A percentile compares a stretch with the other conserved stretches of the same genome.
These are phyloP conservation scores for Monomorium pharaonis DNA, from an alignment of 1,140 invertebrate genomes.

Conservation along the genomic window DNA sequence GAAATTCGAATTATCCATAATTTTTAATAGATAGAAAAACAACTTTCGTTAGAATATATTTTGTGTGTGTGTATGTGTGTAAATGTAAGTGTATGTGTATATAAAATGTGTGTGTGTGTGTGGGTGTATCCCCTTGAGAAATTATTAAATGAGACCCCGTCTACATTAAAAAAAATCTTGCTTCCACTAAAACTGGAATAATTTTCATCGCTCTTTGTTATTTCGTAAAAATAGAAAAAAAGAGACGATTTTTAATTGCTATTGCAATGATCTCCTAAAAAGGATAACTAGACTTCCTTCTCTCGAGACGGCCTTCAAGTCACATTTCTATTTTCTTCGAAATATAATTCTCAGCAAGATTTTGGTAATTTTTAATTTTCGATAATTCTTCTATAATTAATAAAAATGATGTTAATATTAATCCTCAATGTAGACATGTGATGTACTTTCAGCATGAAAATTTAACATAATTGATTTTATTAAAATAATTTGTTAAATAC, in stretches of 20 bases:
- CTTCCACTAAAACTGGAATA: slow-evolving; percentile 85
- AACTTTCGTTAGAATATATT: slow-evolving; percentile 64
- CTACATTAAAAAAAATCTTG: slow-evolving; percentile 76
- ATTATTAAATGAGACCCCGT: slow-evolving; percentile 6
- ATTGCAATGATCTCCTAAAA: slow-evolving; percentile 63
- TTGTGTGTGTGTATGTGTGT: neutral
- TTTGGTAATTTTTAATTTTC: neutral
- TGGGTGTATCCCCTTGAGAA: neutral
- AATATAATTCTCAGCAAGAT: neutral
- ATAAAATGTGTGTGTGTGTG: slow-evolving; percentile 62
- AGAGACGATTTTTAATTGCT: slow-evolving; percentile 71
- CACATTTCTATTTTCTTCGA: slow-evolving; percentile 1
- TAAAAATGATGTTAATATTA: slow-evolving; percentile 1
- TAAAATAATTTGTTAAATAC: neutral
- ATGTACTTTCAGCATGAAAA: neutral
- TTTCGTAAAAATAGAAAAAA: slow-evolving; percentile 79
- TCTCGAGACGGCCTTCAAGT: slow-evolving; percentile 51
- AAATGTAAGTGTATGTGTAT: neutral
- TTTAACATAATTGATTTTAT: slow-evolving; percentile 7
- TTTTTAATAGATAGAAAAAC: slow-evolving; percentile 67
- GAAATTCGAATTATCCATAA: slow-evolving; percentile 31
- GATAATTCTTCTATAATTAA: neutral
- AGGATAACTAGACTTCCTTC: slow-evolving; percentile 61
- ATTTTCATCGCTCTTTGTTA: slow-evolving; percentile 80
- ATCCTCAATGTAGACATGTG: neutral